Evolutionary conservation across 2,888 invertebrate genomes (phyloP), one percentile per base, ranked within the genome.

Genomic region (Nemotelus nigrinus): DNA sequence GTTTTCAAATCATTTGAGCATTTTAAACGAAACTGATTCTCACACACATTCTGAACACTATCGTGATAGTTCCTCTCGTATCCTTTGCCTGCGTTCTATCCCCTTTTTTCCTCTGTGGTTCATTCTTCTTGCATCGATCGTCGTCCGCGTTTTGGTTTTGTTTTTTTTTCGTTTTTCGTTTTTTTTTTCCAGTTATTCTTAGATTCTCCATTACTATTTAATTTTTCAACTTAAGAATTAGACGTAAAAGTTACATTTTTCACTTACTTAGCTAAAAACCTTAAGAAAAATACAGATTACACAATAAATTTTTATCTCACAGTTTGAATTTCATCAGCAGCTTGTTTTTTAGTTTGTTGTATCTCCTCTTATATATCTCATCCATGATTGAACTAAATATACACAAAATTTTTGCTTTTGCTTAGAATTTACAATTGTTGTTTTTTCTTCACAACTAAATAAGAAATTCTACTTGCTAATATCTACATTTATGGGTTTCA

Each of bases 291-390:
- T 50, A 50, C 50, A 50, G 50, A 8, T 5, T 50, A 50, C 50
- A 50, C 8, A 43, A 63, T 63, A n/a, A 43, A 43, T 63, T 63
- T 43, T 41, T 63, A 7, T 63, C 63, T 63, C 63, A 63, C 63
- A 63, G 63, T 63, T 63, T 43, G 3, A 43, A 41, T 63, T 63
- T 63, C 44, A 63, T 58, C 58, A 58, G 58, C 58, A 63, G 41
- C 43, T 63, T 58, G 5, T 58, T 10, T 50, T 7, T 50, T 50
- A 7, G 50, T 50, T 50, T 50, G 6, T 50, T 6, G 10, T 53
- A 53, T 10, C 53, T 10, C 6, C 53, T 7, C 53, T 7, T 10
- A 53, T 53, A 10, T 53, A 53, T 6, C 6, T 53, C 10, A 53
- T 53, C 43, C 43, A 7, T 43, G 5, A 63, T 63, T 25, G 7